Conservation (phyloP, 2,113 vertebrate species). For the Lophura nycthemera region DNA sequence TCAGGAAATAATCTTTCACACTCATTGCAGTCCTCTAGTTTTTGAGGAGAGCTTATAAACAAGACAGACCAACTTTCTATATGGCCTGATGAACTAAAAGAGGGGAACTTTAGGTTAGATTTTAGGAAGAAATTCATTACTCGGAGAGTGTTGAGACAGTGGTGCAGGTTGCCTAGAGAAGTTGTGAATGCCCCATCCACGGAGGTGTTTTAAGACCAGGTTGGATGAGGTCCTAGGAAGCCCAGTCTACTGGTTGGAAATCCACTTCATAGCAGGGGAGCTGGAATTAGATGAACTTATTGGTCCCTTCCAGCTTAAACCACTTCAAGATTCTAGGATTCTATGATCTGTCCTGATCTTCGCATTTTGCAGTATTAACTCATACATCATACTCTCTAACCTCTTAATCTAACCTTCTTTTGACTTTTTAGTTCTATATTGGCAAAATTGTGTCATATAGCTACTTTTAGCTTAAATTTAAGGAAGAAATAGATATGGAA, state of each 20-base stretch:
- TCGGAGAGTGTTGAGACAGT: neutral
- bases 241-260: neutral
- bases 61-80: neutral
- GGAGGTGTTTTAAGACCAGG: neutral
- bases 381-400: neutral
- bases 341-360: neutral
- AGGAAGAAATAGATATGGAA: neutral
- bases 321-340: neutral
- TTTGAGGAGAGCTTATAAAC: neutral
- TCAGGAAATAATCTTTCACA: too few relatives aligned
- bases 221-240: neutral
- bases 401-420: neutral
- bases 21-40: too few relatives aligned
- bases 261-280: too few relatives aligned
- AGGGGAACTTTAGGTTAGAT: neutral
- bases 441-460: neutral
- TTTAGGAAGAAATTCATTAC: too few relatives aligned
- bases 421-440: neutral
- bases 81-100: neutral
- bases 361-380: neutral
- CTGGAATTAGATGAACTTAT: neutral
- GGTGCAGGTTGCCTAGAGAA: neutral
- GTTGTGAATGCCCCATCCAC: neutral
- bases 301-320: neutral
- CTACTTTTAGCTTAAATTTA: neutral